Percentiles rank a stretch among this genome's conserved stretches.
phyloP scores from a whole-genome alignment of 2,797 vertebrate genomes.

The Pseudomugil gertrudae region DNA sequence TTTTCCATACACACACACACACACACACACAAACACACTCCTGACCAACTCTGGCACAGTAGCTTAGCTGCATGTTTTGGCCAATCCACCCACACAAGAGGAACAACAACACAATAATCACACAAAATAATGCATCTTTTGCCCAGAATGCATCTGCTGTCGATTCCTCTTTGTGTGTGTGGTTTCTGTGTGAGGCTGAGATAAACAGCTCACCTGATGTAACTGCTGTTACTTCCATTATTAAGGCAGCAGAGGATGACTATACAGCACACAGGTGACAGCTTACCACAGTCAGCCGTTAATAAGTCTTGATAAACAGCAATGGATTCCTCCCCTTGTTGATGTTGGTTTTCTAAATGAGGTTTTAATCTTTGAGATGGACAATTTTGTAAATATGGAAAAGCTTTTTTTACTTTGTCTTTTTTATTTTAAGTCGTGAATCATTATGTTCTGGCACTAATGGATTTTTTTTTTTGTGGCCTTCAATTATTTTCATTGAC shows the following conservation, averaged over 20 bases:
- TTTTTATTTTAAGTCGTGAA: not conserved
- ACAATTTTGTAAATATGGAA: not conserved
- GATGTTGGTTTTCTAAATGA: not conserved
- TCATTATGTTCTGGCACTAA: slow-evolving; percentile 4
- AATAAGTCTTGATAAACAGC: slow-evolving; percentile 3
- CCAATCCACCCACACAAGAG: slow-evolving; percentile 38
- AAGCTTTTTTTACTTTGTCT: not conserved
- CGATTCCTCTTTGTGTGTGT: slow-evolving; percentile 31
- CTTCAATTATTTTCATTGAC: not conserved
- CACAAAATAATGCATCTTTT: slow-evolving; percentile 52
- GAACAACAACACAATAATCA: slow-evolving; percentile 55
- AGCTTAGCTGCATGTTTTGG: slow-evolving; percentile 40
- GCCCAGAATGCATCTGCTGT: slow-evolving; percentile 55
- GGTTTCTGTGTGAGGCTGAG: slow-evolving; percentile 30
- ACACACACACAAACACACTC: slow-evolving; percentile 30
- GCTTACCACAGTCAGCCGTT: not conserved
- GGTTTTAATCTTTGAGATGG: not conserved
- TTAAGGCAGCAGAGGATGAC: slow-evolving; percentile 5
- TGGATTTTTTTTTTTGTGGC: not conserved
- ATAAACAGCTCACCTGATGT: slow-evolving; percentile 19
- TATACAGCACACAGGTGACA: slow-evolving; percentile 8
- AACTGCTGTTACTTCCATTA: slow-evolving; percentile 9
- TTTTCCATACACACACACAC: not conserved
- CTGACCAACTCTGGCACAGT: slow-evolving; percentile 26
- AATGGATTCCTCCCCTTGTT: not conserved